Conservation (phyloP, 2,113 vertebrate genomes). For the Halichoerus grypus region DNA sequence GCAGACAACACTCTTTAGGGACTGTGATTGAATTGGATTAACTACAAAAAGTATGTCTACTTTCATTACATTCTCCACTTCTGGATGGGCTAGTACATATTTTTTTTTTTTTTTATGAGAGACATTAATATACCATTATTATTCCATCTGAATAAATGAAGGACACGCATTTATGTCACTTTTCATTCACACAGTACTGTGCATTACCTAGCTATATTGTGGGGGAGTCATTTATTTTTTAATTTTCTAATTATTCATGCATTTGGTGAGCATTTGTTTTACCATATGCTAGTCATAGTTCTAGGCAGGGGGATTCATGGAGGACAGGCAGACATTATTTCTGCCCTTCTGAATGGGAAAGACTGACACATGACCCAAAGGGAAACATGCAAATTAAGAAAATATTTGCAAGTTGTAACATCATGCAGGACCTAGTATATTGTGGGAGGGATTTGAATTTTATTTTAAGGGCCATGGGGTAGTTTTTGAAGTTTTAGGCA, state of each 20-base stretch:
- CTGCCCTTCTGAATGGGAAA: not conserved
- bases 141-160: constrained; percentile 36
- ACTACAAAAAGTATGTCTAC: not conserved
- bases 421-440: not conserved
- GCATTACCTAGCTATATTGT: not conserved
- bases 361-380: not conserved
- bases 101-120: not conserved
- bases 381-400: not conserved
- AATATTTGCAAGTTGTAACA: not conserved
- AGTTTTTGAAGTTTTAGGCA: not conserved
- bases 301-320: not conserved
- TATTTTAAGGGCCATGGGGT: not conserved
- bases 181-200: not conserved
- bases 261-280: not conserved
- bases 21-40: not conserved
- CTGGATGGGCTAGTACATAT: not conserved
- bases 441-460: not conserved
- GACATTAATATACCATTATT: not conserved
- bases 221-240: not conserved
- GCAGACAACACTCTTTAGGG: not conserved
- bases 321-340: not conserved
- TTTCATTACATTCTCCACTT: not conserved
- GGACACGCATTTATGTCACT: not conserved
- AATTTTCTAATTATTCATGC: constrained; percentile 2
- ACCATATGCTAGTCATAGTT: not conserved